Conservation (phyloP, 1,140 invertebrate species). For the Eriosoma lanigerum region DNA sequence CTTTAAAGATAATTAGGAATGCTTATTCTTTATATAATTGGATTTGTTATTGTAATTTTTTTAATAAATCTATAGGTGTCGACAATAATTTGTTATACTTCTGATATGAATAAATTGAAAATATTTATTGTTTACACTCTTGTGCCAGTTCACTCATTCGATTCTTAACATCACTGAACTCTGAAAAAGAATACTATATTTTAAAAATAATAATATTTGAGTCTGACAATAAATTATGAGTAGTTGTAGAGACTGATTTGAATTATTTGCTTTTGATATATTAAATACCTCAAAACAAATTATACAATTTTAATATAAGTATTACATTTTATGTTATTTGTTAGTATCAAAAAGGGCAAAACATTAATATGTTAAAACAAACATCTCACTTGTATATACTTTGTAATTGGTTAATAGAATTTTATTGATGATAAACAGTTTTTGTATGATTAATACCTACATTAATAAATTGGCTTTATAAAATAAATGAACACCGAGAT, state of each 20-base stretch:
- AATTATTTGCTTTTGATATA: background rate
- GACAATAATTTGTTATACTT: conserved; percentile 17
- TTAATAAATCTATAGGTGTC: background rate
- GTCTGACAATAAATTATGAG: background rate
- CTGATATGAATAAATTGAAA: conserved; percentile 1
- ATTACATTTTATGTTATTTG: background rate
- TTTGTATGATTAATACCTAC: too few relatives aligned
- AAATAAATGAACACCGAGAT: too few relatives aligned
- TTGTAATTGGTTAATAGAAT: too few relatives aligned
- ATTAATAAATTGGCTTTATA: too few relatives aligned
- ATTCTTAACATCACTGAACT: background rate
- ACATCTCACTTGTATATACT: too few relatives aligned
- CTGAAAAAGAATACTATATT: conserved; percentile 36
- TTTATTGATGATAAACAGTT: too few relatives aligned
- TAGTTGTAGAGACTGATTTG: conserved; percentile 12
- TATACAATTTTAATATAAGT: background rate
- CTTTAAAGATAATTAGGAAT: background rate
- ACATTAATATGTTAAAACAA: too few relatives aligned
- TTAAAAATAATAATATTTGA: background rate
- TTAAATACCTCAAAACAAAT: conserved; percentile 2
- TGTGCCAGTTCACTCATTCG: conserved; percentile 18
- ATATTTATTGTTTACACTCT: conserved; percentile 40
- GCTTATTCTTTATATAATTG: background rate
- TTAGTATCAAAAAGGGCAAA: too few relatives aligned
- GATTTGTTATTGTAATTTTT: background rate